Evolutionary conservation across 2,113 vertebrate genomes (phyloP).

Genomic region (Accipiter virgatus): DNA sequence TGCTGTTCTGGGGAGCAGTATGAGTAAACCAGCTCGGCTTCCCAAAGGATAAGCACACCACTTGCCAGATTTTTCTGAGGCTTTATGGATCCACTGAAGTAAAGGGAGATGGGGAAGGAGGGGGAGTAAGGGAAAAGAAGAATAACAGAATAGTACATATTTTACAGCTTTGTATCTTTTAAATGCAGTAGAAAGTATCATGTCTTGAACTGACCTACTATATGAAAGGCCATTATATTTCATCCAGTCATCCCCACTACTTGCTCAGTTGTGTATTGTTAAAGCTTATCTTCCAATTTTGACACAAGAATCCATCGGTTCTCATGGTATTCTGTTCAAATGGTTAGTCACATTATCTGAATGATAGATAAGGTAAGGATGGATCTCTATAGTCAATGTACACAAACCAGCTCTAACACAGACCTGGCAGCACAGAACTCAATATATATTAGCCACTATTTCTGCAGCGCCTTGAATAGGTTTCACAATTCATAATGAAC

Average conservation of each 20-base stretch:
- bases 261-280: neutral
- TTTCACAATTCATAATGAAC: neutral
- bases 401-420: neutral
- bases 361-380: neutral
- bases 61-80: neutral
- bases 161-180: neutral
- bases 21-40: neutral
- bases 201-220: neutral
- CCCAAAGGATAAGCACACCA: neutral
- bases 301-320: neutral
- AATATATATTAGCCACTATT: neutral
- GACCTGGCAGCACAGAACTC: neutral
- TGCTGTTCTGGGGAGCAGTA: neutral
- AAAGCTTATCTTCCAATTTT: neutral
- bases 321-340: neutral
- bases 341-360: neutral
- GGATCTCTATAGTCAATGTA: neutral
- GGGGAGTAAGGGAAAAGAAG: neutral
- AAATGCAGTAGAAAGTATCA: neutral
- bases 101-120: neutral
- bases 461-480: neutral
- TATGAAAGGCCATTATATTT: neutral
- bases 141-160: neutral
- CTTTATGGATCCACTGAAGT: neutral
- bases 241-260: neutral